Conservation (phyloP, 2,113 vertebrate genomes). For the Cariama cristata region DNA sequence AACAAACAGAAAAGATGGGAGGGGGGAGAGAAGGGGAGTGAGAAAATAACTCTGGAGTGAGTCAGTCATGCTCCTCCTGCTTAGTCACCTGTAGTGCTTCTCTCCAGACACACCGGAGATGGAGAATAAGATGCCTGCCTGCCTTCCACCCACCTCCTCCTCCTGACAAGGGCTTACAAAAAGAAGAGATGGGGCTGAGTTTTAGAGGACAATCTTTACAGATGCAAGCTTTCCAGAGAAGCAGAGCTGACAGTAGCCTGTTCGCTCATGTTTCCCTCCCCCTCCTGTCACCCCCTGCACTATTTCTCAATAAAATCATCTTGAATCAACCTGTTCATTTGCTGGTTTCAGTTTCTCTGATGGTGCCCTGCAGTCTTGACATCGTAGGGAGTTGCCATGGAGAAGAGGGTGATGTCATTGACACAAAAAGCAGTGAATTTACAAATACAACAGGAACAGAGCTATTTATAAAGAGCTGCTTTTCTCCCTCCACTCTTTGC, state of each 20-base stretch:
- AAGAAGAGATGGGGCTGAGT: neutral
- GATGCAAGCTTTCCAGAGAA: neutral
- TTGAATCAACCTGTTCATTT: slow-evolving; percentile 52
- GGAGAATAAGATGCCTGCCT: slow-evolving; percentile 14
- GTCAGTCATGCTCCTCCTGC: slow-evolving; percentile 70
- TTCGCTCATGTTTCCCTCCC: neutral
- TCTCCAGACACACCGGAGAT: slow-evolving; percentile 44
- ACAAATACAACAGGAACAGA: slow-evolving; percentile 78
- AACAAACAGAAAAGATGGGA: slow-evolving; percentile 32
- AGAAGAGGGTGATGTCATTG: slow-evolving; percentile 81
- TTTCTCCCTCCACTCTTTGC: slow-evolving; percentile 41
- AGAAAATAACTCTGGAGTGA: slow-evolving; percentile 69
- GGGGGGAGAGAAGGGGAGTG: slow-evolving; percentile 37
- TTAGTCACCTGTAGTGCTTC: slow-evolving; percentile 77
- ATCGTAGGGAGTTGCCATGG: slow-evolving; percentile 82
- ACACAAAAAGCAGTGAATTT: slow-evolving; percentile 81
- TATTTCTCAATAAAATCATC: slow-evolving; percentile 69
- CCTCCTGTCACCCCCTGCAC: neutral
- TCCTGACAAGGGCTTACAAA: neutral
- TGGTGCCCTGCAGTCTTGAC: slow-evolving; percentile 77
- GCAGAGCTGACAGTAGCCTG: neutral
- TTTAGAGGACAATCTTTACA: neutral
- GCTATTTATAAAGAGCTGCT: slow-evolving; percentile 78
- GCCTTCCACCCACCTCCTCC: slow-evolving; percentile 35
- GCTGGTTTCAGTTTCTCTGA: slow-evolving; percentile 59